Base-by-base conservation (phyloP, 2,113 vertebrate genomes). In the Perca schrenkii region DNA sequence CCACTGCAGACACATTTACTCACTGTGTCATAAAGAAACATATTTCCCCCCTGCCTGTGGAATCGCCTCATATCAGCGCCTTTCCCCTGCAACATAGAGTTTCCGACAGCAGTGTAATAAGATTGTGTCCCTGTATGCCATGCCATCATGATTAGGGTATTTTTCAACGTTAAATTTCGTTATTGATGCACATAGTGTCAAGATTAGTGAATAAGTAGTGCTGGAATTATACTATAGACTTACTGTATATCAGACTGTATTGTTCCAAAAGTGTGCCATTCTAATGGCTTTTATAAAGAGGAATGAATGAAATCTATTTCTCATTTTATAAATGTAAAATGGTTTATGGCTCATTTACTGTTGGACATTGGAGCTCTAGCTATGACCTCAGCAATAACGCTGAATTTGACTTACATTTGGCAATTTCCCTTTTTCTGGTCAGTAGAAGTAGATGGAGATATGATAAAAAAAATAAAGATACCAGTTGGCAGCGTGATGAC, bases 1-100 rank as follows among this genome's bases (percentile, higher is more conserved):
- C 89, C 88, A 73, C 88, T n/a, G 62, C 88, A 77, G 91, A 92
- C 90, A 92, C 87, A 72, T 94, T 93, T 92, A 92, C 91, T 91
- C 84, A 89, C 61, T 22, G 83, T 88, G 80, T 88, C 88, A 76
- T 25, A 49, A 77, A 63, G 81, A 82, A 83, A 86, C 81, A 86
- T 86, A 82, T 88, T 89, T 78, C 86, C 74, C 68, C 82, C 40
- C 57, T 36, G 77, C 79, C 79, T 74, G 78, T 72, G 22, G 70
- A 84, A 77, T 82, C 87, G 22, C 61, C 80, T 83, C 80, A 74
- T 88, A 86, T 85, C 66, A 72, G 75, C 8, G 16, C 61, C 49
- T 67, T 61, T 75, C 25, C 74, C 13, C 56, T 52, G 47, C 53
- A 76, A 54, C 83, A 12, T 64, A 74, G 89, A 82, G 53, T 76